Percentiles rank a stretch among this genome's conserved stretches.
phyloP scores from a whole-genome alignment of 37 sponge, comb jelly and placozoan species.

The Geodia barretti region DNA sequence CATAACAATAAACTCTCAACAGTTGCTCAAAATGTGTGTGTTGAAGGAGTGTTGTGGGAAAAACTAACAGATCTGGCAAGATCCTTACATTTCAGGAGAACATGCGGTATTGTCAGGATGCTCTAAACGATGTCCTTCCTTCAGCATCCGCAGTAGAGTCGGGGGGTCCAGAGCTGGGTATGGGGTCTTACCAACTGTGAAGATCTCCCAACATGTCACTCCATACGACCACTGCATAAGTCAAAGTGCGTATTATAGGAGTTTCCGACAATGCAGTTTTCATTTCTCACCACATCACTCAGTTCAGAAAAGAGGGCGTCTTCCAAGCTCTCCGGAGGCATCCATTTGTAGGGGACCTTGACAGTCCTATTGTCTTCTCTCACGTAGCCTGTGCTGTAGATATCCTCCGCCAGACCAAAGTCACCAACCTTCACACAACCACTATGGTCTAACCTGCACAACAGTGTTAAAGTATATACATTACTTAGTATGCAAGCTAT shows the following conservation, averaged over 20 bases:
- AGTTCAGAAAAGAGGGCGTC: conserved; percentile 28
- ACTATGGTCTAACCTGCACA: conserved; percentile 12
- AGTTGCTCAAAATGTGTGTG: not conserved
- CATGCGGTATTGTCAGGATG: conserved; percentile 29
- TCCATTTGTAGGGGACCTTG: conserved; percentile 37
- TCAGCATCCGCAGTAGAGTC: conserved; percentile 4
- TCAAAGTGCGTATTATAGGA: too few relatives aligned
- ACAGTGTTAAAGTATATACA: too few relatives aligned
- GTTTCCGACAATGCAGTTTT: not conserved
- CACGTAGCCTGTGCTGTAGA: conserved; percentile 30
- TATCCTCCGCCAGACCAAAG: conserved; percentile 42
- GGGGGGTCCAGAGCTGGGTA: conserved; percentile 34
- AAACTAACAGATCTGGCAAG: too few relatives aligned
- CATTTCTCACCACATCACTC: conserved; percentile 18
- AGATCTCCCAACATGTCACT: conserved; percentile 49
- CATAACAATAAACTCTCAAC: too few relatives aligned
- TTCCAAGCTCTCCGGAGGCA: conserved; percentile 29
- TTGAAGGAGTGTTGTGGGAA: too few relatives aligned
- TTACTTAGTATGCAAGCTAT: too few relatives aligned
- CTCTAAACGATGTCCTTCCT: conserved; percentile 19
- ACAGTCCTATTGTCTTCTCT: conserved; percentile 14
- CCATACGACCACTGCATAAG: conserved; percentile 50
- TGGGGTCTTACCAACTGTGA: conserved; percentile 13
- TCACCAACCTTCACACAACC: conserved; percentile 36
- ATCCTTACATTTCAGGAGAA: conserved; percentile 18